Base-by-base conservation (phyloP, 2,797 vertebrate genomes). In the Myoxocephalus aenaeus region DNA sequence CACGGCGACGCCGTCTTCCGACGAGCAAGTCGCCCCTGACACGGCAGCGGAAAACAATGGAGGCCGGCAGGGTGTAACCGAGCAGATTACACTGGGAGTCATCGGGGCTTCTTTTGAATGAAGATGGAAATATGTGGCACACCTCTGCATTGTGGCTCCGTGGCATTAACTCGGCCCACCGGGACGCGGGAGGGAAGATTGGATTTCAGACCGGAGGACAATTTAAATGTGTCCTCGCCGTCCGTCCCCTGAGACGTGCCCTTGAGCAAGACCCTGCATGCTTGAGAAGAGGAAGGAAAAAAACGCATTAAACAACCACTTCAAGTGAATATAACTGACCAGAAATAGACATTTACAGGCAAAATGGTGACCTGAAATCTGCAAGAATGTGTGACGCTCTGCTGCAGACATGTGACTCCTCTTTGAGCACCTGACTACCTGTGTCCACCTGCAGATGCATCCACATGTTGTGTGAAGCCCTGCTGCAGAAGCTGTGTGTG, bases 41-140 rank as follows among this genome's bases (percentile, higher is more conserved):
- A 77, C 82, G 69, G 76, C 59, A 70, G 82, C n/a, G n/a, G n/a
- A n/a, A 36, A 86, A 93, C 92, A 93, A 94, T 92, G 79, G 88
- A 83, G 72, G 67, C 77, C 34, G 5, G 73, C 67, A 87, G 89
- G 88, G 89, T 78, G 87, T 59, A 75, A 5, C 80, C 25, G n/a
- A 81, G 85, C 79, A 84, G 81, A 84, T 86, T 63, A 77, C 79
- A 80, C 46, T 2, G 61, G 1, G 57, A 70, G 79, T 75, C 79
- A 54, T 51, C 13, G 0, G 75, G 75, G 78, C 65, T 66, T 68
- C 3, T n/a, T 72, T 14, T 84, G 73, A 86, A 77, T 79, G 70
- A 27, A 82, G 79, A 89, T 79, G 77, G 84, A 70, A 82, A 75
- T 20, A 77, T 76, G 83, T 70, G 61, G 12, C 71, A 71, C 81